phyloP scores from a whole-genome alignment of 2,888 invertebrate species.

The Suillia variegata region DNA sequence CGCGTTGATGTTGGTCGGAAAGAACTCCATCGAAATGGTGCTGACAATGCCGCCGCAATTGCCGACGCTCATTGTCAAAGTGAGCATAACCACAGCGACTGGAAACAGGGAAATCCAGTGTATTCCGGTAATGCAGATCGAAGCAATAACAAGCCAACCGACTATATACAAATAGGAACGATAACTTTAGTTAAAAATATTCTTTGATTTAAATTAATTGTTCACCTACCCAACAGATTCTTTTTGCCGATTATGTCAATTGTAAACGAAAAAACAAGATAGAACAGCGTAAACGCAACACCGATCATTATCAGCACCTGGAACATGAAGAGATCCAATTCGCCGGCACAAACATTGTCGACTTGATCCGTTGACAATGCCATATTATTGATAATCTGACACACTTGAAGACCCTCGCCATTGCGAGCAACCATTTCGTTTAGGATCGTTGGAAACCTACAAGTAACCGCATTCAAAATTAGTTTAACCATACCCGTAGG shows the following conservation, averaged over 20 bases:
- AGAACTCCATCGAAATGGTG: conserved; percentile 67
- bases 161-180: conserved; percentile 31
- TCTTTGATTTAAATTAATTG: neutral
- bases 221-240: conserved; percentile 63
- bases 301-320: conserved; percentile 72
- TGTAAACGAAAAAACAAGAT: conserved; percentile 69
- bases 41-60: conserved; percentile 67
- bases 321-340: conserved; percentile 69
- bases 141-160: conserved; percentile 62
- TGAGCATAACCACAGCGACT: conserved; percentile 67
- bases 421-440: conserved; percentile 52
- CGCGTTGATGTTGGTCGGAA: conserved; percentile 65
- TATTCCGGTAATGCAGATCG: conserved; percentile 66
- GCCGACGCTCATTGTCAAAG: conserved; percentile 65
- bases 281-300: conserved; percentile 68
- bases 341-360: conserved; percentile 61
- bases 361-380: neutral
- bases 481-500: neutral
- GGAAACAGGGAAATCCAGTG: conserved; percentile 67
- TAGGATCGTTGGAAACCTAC: conserved; percentile 55
- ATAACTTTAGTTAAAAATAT: neutral
- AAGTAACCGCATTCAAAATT: neutral
- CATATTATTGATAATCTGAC: conserved; percentile 37
- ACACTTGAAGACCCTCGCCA: conserved; percentile 52
- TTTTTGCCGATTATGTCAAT: conserved; percentile 67